phyloP scores from a whole-genome alignment of 2,797 vertebrate genomes.

The Sebastolobus altivelis region DNA sequence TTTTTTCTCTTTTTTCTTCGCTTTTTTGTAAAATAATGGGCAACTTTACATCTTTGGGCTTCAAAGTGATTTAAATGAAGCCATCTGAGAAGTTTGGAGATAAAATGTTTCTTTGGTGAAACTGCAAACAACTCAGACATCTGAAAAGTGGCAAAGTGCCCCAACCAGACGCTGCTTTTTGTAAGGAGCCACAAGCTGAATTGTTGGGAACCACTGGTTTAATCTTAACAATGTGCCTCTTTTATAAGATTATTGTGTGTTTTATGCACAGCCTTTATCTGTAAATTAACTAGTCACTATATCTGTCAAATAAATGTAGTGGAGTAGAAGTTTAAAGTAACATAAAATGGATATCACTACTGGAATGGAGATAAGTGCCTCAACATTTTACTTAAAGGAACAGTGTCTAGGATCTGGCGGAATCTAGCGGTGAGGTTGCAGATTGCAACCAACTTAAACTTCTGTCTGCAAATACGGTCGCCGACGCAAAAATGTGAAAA shows the following conservation, averaged over 20 bases:
- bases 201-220: background rate
- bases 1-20: background rate
- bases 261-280: background rate
- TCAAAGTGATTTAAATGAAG: background rate
- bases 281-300: background rate
- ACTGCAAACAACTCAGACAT: background rate
- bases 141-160: background rate
- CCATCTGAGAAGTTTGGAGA: background rate
- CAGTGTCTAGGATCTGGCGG: background rate
- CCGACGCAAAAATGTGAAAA: too few relatives aligned
- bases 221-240: background rate
- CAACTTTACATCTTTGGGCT: background rate
- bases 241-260: background rate
- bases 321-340: background rate
- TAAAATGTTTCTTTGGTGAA: background rate
- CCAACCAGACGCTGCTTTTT: background rate
- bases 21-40: background rate
- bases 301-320: background rate
- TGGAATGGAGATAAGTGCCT: background rate
- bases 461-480: too few relatives aligned
- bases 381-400: background rate
- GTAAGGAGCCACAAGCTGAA: background rate
- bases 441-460: background rate
- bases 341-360: background rate
- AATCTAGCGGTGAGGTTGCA: background rate